Base-by-base conservation (phyloP, 2,888 invertebrate genomes). In the Macrosoma leucophasiata region DNA sequence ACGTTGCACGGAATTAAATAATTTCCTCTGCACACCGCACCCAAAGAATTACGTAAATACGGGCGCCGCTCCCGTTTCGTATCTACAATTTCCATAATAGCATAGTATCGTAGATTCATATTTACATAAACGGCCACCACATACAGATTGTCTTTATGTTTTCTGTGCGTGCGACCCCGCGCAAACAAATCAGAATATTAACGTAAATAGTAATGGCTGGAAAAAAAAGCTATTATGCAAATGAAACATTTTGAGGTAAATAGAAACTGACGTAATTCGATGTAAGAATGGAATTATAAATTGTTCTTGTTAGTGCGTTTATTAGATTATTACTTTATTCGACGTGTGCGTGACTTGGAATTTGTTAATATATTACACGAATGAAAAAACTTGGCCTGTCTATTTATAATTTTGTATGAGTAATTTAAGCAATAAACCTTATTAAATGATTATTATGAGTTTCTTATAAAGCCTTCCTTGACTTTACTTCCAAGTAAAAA, bases 171-270 rank as follows among this genome's bases (percentile, higher is more conserved):
- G 84, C 77, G 75, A 70, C 73, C 76, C 66, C 59, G 65, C 63
- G 62, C 64, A 58, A 63, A 67, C 77, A 70, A 81, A 79, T 81
- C 77, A 74, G 71, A 81, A 82, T 79, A 81, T 82, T 82, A 78
- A 79, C 71, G 67, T 75, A 79, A 82, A 77, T 79, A 79, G 74
- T 76, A 73, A 76, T 72, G 72, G 68, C 71, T 60, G 78, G 67
- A 78, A 81, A 77, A n/a, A 77, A 84, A 81, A 77, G 79, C 79
- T 74, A 81, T 84, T 84, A 84, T 84, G 84, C 79, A 81, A 84
- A 84, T 84, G 72, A 78, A 82, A 77, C 75, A 75, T 78, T 79
- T 81, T 74, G 75, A 74, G 74, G 78, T 78, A 84, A 81, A 84
- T 82, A 77, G 67, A 68, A 74, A 73, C 66, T 74, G 79, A 76